These are phyloP conservation scores for Eunapius fragilis DNA, from an alignment of 37 sponge, comb jelly and placozoan species.

Conservation along the genomic window DNA sequence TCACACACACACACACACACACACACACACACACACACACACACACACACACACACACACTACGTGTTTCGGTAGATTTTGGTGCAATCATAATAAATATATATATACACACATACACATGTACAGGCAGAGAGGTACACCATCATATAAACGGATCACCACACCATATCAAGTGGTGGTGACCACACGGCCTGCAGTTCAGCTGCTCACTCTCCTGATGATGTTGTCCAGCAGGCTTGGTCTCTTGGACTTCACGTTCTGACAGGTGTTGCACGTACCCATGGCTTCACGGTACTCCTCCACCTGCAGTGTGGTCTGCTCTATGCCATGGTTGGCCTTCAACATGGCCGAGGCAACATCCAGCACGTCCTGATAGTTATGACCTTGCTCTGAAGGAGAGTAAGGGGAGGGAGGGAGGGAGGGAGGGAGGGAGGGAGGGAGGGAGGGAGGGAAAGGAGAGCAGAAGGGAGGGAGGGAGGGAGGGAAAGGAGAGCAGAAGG, in stretches of 20 bases:
- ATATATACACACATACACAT: too few relatives aligned
- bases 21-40: too few relatives aligned
- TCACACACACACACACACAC: too few relatives aligned
- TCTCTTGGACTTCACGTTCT: conserved; percentile 4
- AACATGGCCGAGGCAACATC: conserved; percentile 39
- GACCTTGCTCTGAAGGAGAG: conserved; percentile 29
- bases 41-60: too few relatives aligned
- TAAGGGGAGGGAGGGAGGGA: conserved; percentile 25
- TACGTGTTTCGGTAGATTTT: too few relatives aligned
- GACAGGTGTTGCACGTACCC: conserved; percentile 64
- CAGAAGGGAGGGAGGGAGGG: conserved; percentile 38
- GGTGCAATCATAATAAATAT: too few relatives aligned
- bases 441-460: conserved; percentile 45
- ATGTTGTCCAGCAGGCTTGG: too few relatives aligned
- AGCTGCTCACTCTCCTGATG: too few relatives aligned
- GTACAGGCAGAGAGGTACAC: too few relatives aligned
- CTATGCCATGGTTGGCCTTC: conserved; percentile 50
- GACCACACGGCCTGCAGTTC: too few relatives aligned
- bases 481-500: conserved; percentile 17
- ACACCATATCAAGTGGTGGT: too few relatives aligned
- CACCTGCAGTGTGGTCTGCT: conserved; percentile 69
- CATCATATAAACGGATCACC: too few relatives aligned
- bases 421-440: conserved; percentile 55
- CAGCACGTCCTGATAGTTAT: conserved; percentile 33
- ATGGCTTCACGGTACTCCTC: conserved; percentile 48